Conservation (phyloP, 2,888 invertebrate genomes). For the Pammene aurita region DNA sequence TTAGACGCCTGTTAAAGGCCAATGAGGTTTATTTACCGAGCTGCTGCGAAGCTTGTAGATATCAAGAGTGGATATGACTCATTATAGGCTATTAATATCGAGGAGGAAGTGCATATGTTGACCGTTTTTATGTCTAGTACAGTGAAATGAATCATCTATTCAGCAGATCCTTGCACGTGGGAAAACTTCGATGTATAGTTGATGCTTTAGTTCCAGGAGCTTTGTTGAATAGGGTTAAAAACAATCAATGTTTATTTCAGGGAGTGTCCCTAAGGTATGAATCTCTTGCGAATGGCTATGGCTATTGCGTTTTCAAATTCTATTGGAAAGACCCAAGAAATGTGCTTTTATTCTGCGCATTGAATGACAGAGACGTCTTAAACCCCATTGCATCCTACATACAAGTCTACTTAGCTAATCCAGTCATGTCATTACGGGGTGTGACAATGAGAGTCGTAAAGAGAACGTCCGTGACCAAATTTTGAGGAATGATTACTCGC, state of each 20-base stretch:
- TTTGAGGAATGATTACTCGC: conserved; percentile 43
- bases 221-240: background rate
- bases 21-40: conserved; percentile 23
- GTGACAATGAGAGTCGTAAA: conserved; percentile 40
- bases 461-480: conserved; percentile 46
- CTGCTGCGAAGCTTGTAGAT: background rate
- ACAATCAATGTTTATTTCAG: background rate
- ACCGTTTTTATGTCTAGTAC: conserved; percentile 2
- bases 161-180: conserved; percentile 2
- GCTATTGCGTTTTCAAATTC: too few species aligned
- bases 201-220: background rate
- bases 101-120: conserved; percentile 19
- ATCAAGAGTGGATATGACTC: conserved; percentile 17
- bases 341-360: too few species aligned
- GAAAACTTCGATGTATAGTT: background rate
- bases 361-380: too few species aligned
- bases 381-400: too few species aligned
- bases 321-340: too few species aligned
- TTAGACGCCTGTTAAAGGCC: conserved; percentile 45
- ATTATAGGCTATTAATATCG: conserved; percentile 20
- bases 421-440: conserved; percentile 9
- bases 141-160: conserved; percentile 22
- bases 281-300: too few species aligned
- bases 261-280: too few species aligned
- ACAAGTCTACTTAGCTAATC: background rate